Evolutionary conservation across 2,113 vertebrate species (phyloP).

Genomic region (Zeus faber): DNA sequence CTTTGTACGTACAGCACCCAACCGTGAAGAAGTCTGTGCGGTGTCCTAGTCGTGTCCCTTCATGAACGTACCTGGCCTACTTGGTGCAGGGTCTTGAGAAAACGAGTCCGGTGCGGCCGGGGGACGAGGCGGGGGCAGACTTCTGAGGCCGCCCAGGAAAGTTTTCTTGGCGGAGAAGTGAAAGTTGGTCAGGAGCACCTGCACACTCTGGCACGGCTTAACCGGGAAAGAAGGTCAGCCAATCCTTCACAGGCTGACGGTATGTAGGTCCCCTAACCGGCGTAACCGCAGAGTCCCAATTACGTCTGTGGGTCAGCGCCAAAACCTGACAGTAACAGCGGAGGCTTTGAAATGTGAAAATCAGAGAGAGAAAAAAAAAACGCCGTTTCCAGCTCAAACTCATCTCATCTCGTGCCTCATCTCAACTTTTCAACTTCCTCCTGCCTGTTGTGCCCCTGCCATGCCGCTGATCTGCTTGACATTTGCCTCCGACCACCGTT

Average conservation of each 20-base stretch:
- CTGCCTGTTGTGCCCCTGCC: neutral
- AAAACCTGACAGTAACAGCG: neutral
- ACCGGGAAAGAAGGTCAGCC: conserved; percentile 23
- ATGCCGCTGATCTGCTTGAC: neutral
- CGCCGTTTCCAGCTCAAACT: neutral
- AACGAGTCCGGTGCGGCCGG: neutral
- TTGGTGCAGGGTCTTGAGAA: conserved; percentile 5
- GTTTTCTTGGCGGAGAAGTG: conserved; percentile 3
- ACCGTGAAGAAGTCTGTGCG: conserved; percentile 21
- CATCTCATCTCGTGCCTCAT: neutral
- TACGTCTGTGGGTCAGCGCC: neutral
- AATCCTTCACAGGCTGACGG: conserved; percentile 10
- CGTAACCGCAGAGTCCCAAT: conserved; percentile 3
- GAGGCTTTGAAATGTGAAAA: conserved; percentile 3
- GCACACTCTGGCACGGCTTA: neutral
- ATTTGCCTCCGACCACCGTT: neutral
- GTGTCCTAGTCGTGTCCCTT: conserved; percentile 31
- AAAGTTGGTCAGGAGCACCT: neutral
- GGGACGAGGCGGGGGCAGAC: conserved; percentile 4
- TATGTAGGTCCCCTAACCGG: neutral
- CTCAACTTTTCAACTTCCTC: conserved; percentile 4
- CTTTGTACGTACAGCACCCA: conserved; percentile 8
- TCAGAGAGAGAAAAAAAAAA: neutral
- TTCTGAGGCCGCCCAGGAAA: conserved; percentile 11
- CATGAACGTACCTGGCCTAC: conserved; percentile 9